Base-by-base conservation (phyloP, 92 coral and sea anemone genomes). In the Paramuricea clavata region DNA sequence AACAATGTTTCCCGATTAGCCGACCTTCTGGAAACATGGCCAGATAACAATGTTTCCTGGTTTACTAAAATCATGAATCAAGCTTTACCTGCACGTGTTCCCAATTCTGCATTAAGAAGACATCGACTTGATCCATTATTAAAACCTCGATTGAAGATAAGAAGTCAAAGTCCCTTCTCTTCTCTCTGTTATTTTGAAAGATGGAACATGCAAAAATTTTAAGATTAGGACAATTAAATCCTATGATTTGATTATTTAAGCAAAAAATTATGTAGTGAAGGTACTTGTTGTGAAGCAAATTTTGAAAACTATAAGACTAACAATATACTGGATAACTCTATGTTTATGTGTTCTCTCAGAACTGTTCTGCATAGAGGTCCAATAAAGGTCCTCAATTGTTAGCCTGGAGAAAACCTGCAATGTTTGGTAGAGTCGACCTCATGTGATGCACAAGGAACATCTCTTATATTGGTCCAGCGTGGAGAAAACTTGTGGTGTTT, bases 21-120 rank as follows among this genome's bases (percentile, higher is more conserved):
- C n/a, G n/a, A n/a, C n/a, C 3, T 15, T 52, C 25, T 52, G 3
- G 61, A 15, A 52, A 52, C 61, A 19, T 50, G 59, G 19, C 59
- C 49, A 71, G n/a, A 44, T 0, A 72, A 23, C 39, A 34, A 3
- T 67, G 73, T 13, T 23, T 61, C 30, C 31, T 19, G 69, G 69
- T 5, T 54, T 54, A 61, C 35, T 28, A 25, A 28, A 5, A 68
- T 16, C 44, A 17, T 67, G 16, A 12, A 22, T 21, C 31, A 22
- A 6, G 54, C 59, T 74, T 7, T 86, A 95, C 98, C 95, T 88
- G 93, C 31, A 96, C 92, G 73, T 96, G 99, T 69, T 96, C 99
- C 99, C 99, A 96, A 87, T 96, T 96, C 61, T 96, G 99, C 99
- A 96, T 96, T 25, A 94, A 93, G 79, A 94, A 96, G 42, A 96